phyloP scores from a whole-genome alignment of 2,888 invertebrate genomes.

The Scaptomyza parva region DNA sequence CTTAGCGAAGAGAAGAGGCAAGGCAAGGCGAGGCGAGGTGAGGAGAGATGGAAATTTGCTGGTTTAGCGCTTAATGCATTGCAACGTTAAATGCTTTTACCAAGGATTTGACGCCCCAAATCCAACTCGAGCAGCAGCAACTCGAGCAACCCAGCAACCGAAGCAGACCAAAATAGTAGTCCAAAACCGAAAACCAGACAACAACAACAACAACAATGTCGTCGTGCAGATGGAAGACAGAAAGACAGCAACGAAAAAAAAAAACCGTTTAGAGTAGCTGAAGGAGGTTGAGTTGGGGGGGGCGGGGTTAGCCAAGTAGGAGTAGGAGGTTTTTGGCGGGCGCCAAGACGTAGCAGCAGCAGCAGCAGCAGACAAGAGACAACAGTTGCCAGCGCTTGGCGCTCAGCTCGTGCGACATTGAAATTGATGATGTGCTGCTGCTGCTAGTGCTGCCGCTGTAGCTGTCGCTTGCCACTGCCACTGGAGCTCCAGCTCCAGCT shows the following conservation, averaged over 20 bases:
- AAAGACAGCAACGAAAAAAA: background rate
- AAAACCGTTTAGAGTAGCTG: slow-evolving; percentile 38
- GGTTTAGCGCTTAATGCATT: slow-evolving; percentile 73
- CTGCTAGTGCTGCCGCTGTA: slow-evolving; percentile 13
- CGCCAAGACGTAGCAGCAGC: slow-evolving; percentile 22
- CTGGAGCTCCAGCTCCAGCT: background rate
- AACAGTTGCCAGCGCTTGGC: slow-evolving; percentile 41
- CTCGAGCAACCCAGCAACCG: slow-evolving; percentile 37
- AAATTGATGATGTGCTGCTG: slow-evolving; percentile 77
- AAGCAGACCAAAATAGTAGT: slow-evolving; percentile 3
- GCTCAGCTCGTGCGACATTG: slow-evolving; percentile 72
- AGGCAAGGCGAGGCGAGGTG: background rate
- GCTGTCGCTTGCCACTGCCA: background rate
- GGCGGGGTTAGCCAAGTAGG: background rate
- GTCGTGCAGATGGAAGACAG: slow-evolving; percentile 1
- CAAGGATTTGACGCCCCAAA: slow-evolving; percentile 73
- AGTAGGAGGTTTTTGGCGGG: background rate
- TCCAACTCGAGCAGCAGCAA: slow-evolving; percentile 50
- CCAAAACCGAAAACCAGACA: slow-evolving; percentile 24
- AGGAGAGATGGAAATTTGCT: background rate
- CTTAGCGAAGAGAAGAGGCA: background rate
- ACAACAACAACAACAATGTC: slow-evolving; percentile 73
- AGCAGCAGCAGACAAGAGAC: slow-evolving; percentile 15
- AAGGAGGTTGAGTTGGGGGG: background rate
- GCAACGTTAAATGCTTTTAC: slow-evolving; percentile 82